Evolutionary conservation across 2,888 invertebrate genomes (phyloP).

Genomic region (Perizoma flavofasciatum): DNA sequence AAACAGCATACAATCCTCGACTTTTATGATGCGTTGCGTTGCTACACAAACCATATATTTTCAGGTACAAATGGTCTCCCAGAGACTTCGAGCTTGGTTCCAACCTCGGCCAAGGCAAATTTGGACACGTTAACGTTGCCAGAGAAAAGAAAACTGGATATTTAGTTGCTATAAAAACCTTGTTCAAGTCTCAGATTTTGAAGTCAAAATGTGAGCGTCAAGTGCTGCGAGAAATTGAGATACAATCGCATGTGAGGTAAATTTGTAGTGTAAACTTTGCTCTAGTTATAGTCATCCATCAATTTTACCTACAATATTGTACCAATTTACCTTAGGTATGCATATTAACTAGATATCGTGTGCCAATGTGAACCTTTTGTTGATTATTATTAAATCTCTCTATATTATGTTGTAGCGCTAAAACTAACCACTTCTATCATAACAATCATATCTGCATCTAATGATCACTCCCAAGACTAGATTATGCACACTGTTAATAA

Average conservation of each 20-base stretch:
- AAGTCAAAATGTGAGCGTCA: constrained; percentile 91
- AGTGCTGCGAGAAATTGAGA: constrained; percentile 95
- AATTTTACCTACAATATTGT: too few species aligned
- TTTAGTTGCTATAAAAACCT: constrained; percentile 90
- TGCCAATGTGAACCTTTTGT: too few species aligned
- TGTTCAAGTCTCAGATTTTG: constrained; percentile 92
- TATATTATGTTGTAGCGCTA: too few species aligned
- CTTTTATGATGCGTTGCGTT: not conserved
- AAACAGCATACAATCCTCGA: not conserved
- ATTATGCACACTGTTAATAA: too few species aligned
- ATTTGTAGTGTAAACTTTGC: not conserved
- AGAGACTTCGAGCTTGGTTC: constrained; percentile 94
- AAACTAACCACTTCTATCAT: too few species aligned
- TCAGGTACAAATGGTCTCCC: constrained; percentile 88
- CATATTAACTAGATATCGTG: too few species aligned
- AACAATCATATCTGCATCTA: too few species aligned
- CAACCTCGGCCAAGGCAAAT: constrained; percentile 95
- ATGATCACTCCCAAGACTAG: too few species aligned
- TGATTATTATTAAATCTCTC: too few species aligned
- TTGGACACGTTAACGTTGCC: constrained; percentile 95
- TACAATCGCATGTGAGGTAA: constrained; percentile 90
- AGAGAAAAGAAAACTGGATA: constrained; percentile 91
- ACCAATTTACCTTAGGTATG: too few species aligned
- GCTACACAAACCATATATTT: constrained; percentile 27
- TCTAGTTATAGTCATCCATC: too few species aligned